A percentile compares a stretch with the other conserved stretches of the same genome.
These are phyloP conservation scores for Telmatherina bonti DNA, from an alignment of 2,797 vertebrate species.

Conservation along the genomic window DNA sequence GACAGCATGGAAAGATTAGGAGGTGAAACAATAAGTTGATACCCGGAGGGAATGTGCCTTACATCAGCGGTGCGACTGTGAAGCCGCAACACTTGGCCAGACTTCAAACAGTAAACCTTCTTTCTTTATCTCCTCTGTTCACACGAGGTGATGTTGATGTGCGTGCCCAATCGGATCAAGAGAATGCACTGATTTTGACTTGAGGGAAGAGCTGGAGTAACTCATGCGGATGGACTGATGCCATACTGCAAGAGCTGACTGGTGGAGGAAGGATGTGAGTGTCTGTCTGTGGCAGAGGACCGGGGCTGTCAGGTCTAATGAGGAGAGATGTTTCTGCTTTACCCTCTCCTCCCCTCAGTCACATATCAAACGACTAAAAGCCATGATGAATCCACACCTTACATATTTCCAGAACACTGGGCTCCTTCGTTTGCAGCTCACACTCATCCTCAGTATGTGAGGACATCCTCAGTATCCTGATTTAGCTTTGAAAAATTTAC, in stretches of 20 bases:
- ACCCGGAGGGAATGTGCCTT: slow-evolving; percentile 53
- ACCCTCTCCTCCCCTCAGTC: slow-evolving; percentile 42
- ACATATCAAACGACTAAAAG: slow-evolving; percentile 45
- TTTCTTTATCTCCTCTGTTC: slow-evolving; percentile 66
- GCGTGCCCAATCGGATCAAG: slow-evolving; percentile 68
- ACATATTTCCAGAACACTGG: slow-evolving; percentile 2
- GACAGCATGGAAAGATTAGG: slow-evolving; percentile 45
- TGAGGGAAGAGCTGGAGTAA: slow-evolving; percentile 54
- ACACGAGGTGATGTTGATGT: slow-evolving; percentile 67
- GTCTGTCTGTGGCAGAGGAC: slow-evolving; percentile 42
- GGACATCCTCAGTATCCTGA: not conserved
- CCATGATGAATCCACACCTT: slow-evolving; percentile 39
- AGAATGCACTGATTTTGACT: slow-evolving; percentile 58
- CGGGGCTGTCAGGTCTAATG: slow-evolving; percentile 54
- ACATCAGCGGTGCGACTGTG: slow-evolving; percentile 45
- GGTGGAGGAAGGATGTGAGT: slow-evolving; percentile 54
- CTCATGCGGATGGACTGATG: slow-evolving; percentile 52
- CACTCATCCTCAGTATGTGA: slow-evolving; percentile 8
- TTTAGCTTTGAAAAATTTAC: not conserved
- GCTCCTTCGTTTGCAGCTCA: not conserved
- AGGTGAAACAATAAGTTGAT: slow-evolving; percentile 50
- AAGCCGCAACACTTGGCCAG: slow-evolving; percentile 52
- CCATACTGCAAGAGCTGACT: slow-evolving; percentile 37
- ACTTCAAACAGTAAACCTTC: slow-evolving; percentile 54
- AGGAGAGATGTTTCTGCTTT: slow-evolving; percentile 52